Conservation (phyloP, 2,113 vertebrate species). For the Cyanoramphus novaezelandiae region DNA sequence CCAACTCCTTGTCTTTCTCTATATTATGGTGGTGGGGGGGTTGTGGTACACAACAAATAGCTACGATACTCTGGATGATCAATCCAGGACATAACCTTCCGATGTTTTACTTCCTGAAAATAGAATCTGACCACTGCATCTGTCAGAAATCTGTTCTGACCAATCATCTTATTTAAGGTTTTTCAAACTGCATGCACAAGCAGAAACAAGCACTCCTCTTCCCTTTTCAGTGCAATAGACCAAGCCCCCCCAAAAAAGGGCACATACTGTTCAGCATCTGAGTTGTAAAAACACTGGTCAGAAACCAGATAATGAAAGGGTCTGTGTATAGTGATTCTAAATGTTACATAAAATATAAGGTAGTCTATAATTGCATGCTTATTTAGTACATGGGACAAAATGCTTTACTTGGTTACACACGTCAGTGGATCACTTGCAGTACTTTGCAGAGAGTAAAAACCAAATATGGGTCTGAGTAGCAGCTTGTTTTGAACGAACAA, state of each 20-base stretch:
- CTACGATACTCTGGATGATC: accelerated
- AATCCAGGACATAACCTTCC: not conserved
- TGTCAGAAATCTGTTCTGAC: not conserved
- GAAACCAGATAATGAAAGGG: not conserved
- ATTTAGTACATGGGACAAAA: not conserved
- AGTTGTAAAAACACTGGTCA: not conserved
- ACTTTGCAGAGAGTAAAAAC: not conserved
- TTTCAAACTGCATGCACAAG: not conserved
- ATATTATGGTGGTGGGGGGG: too few relatives aligned
- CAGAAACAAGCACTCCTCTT: not conserved
- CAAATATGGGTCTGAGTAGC: not conserved
- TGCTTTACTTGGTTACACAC: not conserved
- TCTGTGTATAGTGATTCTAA: not conserved
- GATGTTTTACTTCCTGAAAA: not conserved
- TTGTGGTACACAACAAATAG: not conserved
- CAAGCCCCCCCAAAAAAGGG: not conserved
- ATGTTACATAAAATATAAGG: not conserved
- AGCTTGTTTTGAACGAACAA: not conserved
- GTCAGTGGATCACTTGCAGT: not conserved
- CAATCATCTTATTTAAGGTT: not conserved
- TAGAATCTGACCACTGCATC: not conserved
- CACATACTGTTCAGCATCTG: not conserved
- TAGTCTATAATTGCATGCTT: not conserved
- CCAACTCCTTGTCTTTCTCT: not conserved
- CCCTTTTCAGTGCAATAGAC: not conserved